phyloP scores from a whole-genome alignment of 2,113 vertebrate genomes.

The Emberiza fucata region DNA sequence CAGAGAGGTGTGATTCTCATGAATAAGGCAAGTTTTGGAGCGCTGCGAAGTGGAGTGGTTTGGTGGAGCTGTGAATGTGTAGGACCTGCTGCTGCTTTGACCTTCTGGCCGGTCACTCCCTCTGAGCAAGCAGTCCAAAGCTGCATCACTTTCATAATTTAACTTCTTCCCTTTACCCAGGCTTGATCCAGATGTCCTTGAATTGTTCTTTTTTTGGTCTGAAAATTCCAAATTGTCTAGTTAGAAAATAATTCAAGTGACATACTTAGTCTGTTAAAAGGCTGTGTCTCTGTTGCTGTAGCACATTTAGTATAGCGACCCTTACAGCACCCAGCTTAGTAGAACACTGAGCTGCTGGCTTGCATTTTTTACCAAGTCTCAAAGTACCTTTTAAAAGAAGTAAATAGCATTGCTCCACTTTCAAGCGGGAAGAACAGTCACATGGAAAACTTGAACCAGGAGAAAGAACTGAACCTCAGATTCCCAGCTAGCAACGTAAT shows the following conservation, averaged over 20 bases:
- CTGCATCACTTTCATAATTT: not conserved
- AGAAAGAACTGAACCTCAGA: not conserved
- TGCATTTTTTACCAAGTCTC: constrained; percentile 42
- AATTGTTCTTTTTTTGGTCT: not conserved
- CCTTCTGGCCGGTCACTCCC: not conserved
- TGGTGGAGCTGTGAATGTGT: not conserved
- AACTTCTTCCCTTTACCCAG: not conserved
- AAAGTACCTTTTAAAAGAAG: constrained; percentile 30
- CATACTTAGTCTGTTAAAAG: constrained; percentile 36
- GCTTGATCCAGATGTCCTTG: not conserved
- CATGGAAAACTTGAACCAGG: constrained; percentile 8
- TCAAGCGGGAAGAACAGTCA: not conserved
- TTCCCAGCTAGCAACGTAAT: not conserved
- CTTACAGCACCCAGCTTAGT: not conserved
- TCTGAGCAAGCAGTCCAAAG: not conserved
- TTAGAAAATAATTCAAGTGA: not conserved
- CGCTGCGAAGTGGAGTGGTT: accelerated
- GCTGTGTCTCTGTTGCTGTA: not conserved
- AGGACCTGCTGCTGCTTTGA: not conserved
- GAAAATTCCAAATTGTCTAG: not conserved
- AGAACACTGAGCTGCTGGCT: constrained; percentile 22
- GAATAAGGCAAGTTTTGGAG: not conserved
- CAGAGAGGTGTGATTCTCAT: constrained; percentile 22
- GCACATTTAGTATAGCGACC: not conserved
- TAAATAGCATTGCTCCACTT: constrained; percentile 34